These are phyloP conservation scores for Ramphastos sulfuratus DNA, from an alignment of 2,113 vertebrate species.

Conservation along the genomic window DNA sequence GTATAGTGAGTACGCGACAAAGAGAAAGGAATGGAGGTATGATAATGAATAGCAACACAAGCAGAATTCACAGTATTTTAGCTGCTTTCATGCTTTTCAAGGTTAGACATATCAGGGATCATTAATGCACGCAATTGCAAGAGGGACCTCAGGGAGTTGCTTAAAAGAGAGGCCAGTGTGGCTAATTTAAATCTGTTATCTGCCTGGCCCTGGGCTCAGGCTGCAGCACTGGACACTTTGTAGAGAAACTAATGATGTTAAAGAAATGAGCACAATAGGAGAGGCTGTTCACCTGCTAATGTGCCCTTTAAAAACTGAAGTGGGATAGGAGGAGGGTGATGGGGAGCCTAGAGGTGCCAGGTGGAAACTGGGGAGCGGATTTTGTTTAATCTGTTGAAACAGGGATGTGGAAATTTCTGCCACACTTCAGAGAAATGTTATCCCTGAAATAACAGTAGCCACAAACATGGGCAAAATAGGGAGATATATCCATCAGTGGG, in stretches of 20 bases:
- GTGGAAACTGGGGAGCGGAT: neutral
- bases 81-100: neutral
- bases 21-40: neutral
- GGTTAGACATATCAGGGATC: neutral
- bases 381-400: neutral
- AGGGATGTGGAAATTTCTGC: neutral
- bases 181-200: neutral
- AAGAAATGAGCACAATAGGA: neutral
- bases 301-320: neutral
- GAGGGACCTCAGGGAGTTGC: neutral
- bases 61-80: neutral
- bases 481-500: neutral
- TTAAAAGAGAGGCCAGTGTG: neutral
- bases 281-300: neutral
- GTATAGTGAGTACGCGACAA: neutral
- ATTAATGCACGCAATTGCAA: neutral
- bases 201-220: neutral
- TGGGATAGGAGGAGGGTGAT: rapidly evolving
- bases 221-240: neutral
- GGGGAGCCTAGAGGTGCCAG: too few species aligned
- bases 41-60: neutral
- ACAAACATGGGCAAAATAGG: neutral
- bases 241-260: neutral
- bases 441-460: neutral
- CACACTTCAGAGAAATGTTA: neutral